Percentiles rank a stretch among this genome's conserved stretches.
Evolutionary conservation across 2,888 invertebrate genomes (phyloP).

Genomic region (Glaucopsyche alexis): DNA sequence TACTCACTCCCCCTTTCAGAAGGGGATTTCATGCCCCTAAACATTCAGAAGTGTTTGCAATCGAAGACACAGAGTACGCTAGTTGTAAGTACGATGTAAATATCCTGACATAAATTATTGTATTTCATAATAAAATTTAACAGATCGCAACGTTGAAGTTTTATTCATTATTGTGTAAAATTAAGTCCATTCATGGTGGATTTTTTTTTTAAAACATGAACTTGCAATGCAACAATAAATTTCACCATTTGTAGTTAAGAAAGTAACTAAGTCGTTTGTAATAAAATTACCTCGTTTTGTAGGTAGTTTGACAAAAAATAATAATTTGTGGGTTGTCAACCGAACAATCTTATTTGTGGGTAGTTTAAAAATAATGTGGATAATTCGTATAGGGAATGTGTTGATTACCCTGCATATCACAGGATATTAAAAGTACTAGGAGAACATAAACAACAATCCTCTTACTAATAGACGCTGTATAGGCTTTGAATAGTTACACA

Average conservation of each 20-base stretch:
- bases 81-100: slow-evolving; percentile 60
- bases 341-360: neutral
- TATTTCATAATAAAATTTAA: slow-evolving; percentile 74
- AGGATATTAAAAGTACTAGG: neutral
- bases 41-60: slow-evolving; percentile 18
- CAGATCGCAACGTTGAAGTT: slow-evolving; percentile 45
- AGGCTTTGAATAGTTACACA: no score
- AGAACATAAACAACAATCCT: neutral
- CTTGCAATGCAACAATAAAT: no score
- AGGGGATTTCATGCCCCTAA: slow-evolving; percentile 3
- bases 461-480: no score
- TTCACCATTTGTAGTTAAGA: no score
- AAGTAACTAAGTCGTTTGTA: no score
- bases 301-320: neutral
- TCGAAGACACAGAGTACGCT: slow-evolving; percentile 33
- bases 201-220: neutral
- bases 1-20: slow-evolving; percentile 18
- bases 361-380: neutral
- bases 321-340: neutral
- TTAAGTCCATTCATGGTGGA: neutral
- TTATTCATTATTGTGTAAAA: neutral
- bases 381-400: no score
- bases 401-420: no score
- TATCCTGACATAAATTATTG: slow-evolving; percentile 73
- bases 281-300: neutral